Base-by-base conservation (phyloP, 2,888 invertebrate genomes). In the Lasioglossum calceatum region DNA sequence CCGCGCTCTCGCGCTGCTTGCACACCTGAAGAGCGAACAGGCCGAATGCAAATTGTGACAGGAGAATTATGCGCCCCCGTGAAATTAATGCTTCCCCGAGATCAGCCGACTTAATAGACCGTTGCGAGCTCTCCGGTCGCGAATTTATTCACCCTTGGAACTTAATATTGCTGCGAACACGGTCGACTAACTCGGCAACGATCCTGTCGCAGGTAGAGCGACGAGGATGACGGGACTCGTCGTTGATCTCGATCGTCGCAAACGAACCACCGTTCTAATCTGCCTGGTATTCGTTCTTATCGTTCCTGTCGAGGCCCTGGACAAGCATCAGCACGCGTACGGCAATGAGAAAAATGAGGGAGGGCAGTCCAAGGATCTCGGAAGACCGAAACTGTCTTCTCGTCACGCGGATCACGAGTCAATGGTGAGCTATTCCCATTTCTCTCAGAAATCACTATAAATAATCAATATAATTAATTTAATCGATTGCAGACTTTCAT, bases 31-130 rank as follows among this genome's bases (percentile, higher is more conserved):
- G 64, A 89, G 88, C 84, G 88, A 88, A 88, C 77, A 77, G 84
- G 76, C 36, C 73, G 92, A 93, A 95, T 95, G 94, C 94, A 94
- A 95, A 95, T 94, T 94, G 92, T 93, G 93, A 94, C 93, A 91
- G 91, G 91, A 91, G 93, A 94, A 92, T 94, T 94, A 94, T 92
- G 92, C 90, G 77, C 88, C 91, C 77, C 89, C 88, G 89, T 90
- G 89, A 89, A 93, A 93, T 93, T 92, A 93, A 94, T 92, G 92
- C 88, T 89, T 91, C 88, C 84, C 88, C 91, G 85, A 89, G 92
- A 93, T 92, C 90, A 90, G 84, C 32, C 73, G 82, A 81, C 87
- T 90, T 90, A 90, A 92, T 87, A 90, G 90, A 70, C 87, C 91
- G 87, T 91, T 90, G 86, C 75, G 81, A 90, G 82, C 82, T 88